phyloP scores from a whole-genome alignment of 2,797 vertebrate species.

The Loris lydekkerianus region DNA sequence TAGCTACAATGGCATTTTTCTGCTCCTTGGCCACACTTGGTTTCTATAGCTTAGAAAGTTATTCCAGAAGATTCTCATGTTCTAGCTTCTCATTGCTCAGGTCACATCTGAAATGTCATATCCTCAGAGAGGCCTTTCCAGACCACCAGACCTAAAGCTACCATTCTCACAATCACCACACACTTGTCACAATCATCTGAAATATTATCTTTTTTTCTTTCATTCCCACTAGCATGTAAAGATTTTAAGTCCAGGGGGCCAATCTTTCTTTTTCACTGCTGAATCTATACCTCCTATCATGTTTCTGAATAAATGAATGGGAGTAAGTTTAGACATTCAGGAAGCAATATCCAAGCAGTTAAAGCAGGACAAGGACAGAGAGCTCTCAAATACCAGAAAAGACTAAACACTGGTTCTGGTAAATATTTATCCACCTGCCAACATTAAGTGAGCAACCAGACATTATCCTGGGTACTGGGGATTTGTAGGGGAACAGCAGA shows the following conservation, averaged over 20 bases:
- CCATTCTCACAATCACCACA: background rate
- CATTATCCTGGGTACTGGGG: background rate
- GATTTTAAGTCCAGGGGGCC: background rate
- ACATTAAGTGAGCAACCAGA: background rate
- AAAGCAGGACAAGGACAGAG: background rate
- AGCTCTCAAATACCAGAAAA: background rate
- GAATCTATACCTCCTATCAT: background rate
- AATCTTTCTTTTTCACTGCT: background rate
- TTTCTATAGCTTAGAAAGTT: background rate
- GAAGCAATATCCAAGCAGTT: background rate
- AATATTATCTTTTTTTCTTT: background rate
- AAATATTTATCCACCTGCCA: background rate
- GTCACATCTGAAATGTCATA: background rate
- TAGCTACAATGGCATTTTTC: background rate
- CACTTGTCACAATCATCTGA: background rate
- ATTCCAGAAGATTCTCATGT: background rate
- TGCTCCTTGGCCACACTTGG: background rate
- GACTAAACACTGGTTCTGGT: background rate
- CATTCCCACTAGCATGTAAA: background rate
- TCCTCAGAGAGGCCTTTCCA: background rate
- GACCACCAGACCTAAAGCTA: background rate
- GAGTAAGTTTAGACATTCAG: background rate
- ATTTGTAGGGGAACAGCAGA: background rate
- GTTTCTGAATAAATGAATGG: slow-evolving; percentile 18
- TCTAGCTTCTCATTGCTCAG: background rate